Base-by-base conservation (phyloP, 1,140 invertebrate genomes). In the Pseudomyrmex concolor region DNA sequence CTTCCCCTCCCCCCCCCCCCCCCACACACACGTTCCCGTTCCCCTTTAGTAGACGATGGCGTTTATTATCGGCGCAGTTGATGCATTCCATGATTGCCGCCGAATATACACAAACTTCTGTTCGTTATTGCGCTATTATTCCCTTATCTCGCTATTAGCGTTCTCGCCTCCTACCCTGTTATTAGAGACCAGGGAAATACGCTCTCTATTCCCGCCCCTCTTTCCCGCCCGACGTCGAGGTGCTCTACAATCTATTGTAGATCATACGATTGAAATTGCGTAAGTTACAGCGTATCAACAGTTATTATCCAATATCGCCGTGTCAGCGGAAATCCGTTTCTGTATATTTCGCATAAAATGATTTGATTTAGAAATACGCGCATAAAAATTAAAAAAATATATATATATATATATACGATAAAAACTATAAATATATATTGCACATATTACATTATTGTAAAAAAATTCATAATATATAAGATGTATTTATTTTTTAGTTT, bases 31-130 rank as follows among this genome's bases (percentile, higher is more conserved):
- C 34, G 5, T 34, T 7, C 34, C 34, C 34, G 34, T 34, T 34
- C 5, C 34, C 34, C 34, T 4, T 0, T 34, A 34, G 54, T 25
- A 48, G 51, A 64, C 51, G 76, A n/a, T 70, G 48, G 48, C 76
- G 66, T 80, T 80, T 80, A 83, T 83, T 83, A 83, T 66, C 82
- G 63, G n/a, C 22, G 12, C 57, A 73, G 68, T 71, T 72, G 68
- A 81, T 81, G 68, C 68, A 63, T 82, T 72, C 59, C 70, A 12
- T 34, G 71, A 82, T 73, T 74, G 60, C 60, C 13, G 45, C 70
- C 68, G 50, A 73, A 73, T 64, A 48, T 25, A 72, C 78, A 54
- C 78, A 63, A 74, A 82, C 71, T 82, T 62, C 67, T 59, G 68
- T 51, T 62, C 78, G 48, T 74, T 62, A 45, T 54, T 63, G 48